Evolutionary conservation across 2,888 invertebrate genomes (phyloP).

Genomic region (Pristionchus entomophagus): DNA sequence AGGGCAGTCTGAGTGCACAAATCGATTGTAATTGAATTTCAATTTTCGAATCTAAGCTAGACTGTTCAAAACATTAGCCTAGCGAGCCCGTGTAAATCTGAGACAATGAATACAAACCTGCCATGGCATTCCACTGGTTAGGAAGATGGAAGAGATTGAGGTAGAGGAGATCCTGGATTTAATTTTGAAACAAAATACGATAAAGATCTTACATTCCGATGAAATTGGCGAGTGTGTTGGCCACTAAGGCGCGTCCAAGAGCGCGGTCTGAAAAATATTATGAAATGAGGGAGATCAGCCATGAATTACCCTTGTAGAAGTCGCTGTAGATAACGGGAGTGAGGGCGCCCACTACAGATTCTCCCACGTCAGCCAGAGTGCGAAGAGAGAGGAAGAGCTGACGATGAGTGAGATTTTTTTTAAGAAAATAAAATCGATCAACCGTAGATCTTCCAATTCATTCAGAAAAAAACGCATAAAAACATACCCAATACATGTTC

Average conservation of each 20-base stretch:
- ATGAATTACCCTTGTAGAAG: constrained; percentile 9
- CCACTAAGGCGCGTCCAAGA: constrained; percentile 2
- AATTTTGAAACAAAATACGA: too few species aligned
- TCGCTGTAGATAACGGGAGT: constrained; percentile 29
- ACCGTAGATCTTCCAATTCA: too few species aligned
- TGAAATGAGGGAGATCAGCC: too few species aligned
- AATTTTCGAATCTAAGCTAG: too few species aligned
- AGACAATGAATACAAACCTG: not conserved
- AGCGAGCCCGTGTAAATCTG: too few species aligned
- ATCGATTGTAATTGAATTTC: too few species aligned
- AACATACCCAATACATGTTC: constrained; percentile 19
- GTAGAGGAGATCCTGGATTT: not conserved
- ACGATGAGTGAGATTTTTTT: not conserved
- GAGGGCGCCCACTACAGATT: not conserved
- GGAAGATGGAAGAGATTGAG: constrained; percentile 13
- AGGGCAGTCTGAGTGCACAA: not conserved
- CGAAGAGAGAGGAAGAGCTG: constrained; percentile 19
- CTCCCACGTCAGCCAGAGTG: not conserved
- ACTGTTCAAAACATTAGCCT: too few species aligned
- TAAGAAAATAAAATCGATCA: not conserved
- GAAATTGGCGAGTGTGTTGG: constrained; percentile 7
- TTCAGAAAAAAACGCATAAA: too few species aligned
- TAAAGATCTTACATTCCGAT: constrained; percentile 8
- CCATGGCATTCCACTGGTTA: constrained; percentile 14
- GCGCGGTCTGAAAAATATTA: not conserved